Evolutionary conservation across 1,140 invertebrate genomes (phyloP).

Genomic region (Trichonephila inaurata): DNA sequence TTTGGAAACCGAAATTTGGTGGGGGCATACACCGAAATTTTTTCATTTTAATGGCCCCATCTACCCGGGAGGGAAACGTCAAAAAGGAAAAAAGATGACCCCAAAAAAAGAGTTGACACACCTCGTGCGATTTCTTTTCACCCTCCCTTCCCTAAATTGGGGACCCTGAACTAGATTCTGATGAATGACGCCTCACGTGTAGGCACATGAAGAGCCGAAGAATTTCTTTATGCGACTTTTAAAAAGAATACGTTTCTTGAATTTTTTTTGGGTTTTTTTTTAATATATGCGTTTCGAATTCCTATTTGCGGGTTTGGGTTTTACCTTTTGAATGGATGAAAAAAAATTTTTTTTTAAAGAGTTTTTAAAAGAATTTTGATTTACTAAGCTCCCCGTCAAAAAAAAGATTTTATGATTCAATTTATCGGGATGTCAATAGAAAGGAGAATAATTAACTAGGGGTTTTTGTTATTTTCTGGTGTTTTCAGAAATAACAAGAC

Average conservation of each 20-base stretch:
- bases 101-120: not conserved
- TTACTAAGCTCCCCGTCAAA: no score
- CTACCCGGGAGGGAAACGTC: not conserved
- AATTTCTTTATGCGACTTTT: not conserved
- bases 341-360: no score
- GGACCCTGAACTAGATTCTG: constrained; percentile 22
- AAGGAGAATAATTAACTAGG: no score
- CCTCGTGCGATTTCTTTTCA: not conserved
- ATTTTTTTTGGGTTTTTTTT: not conserved
- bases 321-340: not conserved
- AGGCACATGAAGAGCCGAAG: not conserved
- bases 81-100: not conserved
- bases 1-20: no score
- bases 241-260: not conserved
- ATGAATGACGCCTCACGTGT: not conserved
- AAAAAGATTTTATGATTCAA: no score
- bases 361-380: no score
- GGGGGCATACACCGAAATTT: no score
- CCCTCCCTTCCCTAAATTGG: not conserved
- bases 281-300: not conserved
- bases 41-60: not conserved
- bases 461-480: no score
- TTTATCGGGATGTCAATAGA: no score
- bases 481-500: no score
- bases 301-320: not conserved